Conservation (phyloP, 2,888 invertebrate genomes). For the Drosophila affinis region DNA sequence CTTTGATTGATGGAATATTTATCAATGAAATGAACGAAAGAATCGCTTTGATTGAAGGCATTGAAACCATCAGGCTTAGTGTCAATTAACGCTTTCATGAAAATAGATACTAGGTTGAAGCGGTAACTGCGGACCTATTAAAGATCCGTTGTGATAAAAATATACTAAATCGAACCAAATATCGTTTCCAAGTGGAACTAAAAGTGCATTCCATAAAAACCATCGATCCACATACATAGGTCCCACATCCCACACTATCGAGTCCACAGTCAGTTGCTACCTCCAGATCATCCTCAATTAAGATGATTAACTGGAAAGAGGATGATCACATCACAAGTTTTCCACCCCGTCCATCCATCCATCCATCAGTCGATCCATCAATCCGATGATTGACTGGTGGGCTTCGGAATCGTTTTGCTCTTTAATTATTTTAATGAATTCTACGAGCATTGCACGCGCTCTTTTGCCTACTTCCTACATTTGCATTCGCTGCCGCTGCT, state of each 20-base stretch:
- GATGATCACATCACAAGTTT: conserved; percentile 29
- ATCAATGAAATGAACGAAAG: too few relatives aligned
- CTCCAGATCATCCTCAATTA: not conserved
- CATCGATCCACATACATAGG: too few relatives aligned
- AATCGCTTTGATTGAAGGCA: too few relatives aligned
- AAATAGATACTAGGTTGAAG: not conserved
- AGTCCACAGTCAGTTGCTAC: too few relatives aligned
- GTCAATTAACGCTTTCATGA: not conserved
- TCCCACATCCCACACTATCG: too few relatives aligned
- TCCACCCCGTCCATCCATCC: conserved; percentile 12
- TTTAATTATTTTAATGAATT: conserved; percentile 46
- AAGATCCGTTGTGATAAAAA: too few relatives aligned
- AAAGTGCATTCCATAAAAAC: too few relatives aligned
- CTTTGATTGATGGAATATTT: too few relatives aligned
- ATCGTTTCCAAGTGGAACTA: too few relatives aligned
- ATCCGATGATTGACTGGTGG: not conserved
- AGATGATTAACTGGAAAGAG: conserved; percentile 2
- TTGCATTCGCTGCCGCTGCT: conserved; percentile 29
- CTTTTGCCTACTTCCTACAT: conserved; percentile 22
- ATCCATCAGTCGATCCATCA: not conserved
- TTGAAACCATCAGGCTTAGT: too few relatives aligned
- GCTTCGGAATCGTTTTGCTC: conserved; percentile 8
- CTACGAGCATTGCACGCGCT: conserved; percentile 25
- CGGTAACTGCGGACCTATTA: too few relatives aligned
- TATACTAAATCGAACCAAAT: not conserved